Base-by-base conservation (phyloP, 1,140 invertebrate genomes). In the Hylyphantes graminicola region DNA sequence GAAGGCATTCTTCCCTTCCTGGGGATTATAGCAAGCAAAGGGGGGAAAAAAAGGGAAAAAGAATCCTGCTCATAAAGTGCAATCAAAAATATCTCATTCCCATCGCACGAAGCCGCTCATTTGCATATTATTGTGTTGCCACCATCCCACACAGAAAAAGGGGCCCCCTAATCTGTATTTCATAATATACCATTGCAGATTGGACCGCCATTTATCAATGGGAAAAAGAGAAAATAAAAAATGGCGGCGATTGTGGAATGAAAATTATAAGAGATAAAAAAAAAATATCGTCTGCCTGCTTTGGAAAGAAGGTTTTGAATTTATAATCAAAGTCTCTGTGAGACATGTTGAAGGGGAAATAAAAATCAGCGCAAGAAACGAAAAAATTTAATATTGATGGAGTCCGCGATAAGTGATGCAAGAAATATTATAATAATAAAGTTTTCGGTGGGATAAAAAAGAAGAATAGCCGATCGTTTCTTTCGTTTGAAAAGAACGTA, bases 331-430 rank as follows among this genome's bases (percentile, higher is more conserved):
- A 78, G 76, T 78, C 64, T 6, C 53, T 78, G 63, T 67, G 54
- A 61, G 77, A 80, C 65, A 80, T 70, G 77, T 70, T 51, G 54
- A 67, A 35, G n/a, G 51, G 55, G 13, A 65, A 67, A 67, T 53
- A 67, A 78, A 61, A 67, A 50, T 54, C 65, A 78, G 54, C 35
- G 12, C 64, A 19, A 70, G 67, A 61, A n/a, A 21, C 54, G 77
- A 80, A 80, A 70, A 80, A 80, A 80, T 80, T 80, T 80, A 80
- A 80, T 80, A 80, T 80, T 80, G 77, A 80, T 80, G 65, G 77
- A 64, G 70, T 80, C 54, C 17, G 61, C 77, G 77, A 70, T 80
- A 78, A 78, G 76, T 78, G 76, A 78, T 78, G 76, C 76, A 78
- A 78, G 77, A 50, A 68, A 70, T 17, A 70, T 21, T 51, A 80